Evolutionary conservation across 1,140 invertebrate species (phyloP).

Genomic region (Fopius arisanus): DNA sequence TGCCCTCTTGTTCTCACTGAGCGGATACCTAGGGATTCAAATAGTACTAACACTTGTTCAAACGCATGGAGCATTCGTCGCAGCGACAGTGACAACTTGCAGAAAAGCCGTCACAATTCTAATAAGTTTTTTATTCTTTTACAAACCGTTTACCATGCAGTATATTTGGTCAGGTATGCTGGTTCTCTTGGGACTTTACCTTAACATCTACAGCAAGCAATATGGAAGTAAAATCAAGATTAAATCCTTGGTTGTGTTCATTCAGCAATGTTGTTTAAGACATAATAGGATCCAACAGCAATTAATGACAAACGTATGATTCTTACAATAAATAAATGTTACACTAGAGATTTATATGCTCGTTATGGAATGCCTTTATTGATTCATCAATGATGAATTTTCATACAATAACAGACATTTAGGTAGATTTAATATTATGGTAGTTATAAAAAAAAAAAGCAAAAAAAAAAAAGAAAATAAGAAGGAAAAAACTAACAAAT

Average conservation of each 20-base stretch:
- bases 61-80: conserved; percentile 86
- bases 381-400: conserved; percentile 1
- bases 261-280: conserved; percentile 41
- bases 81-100: conserved; percentile 88
- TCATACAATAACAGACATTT: conserved; percentile 24
- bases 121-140: conserved; percentile 92
- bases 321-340: not conserved
- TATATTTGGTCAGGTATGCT: conserved; percentile 90
- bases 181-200: conserved; percentile 88
- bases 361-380: conserved; percentile 23
- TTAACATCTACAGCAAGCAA: conserved; percentile 87
- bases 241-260: conserved; percentile 30
- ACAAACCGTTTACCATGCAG: conserved; percentile 92
- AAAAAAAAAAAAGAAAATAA: conserved; percentile 9
- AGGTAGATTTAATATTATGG: conserved; percentile 12
- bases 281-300: conserved; percentile 49
- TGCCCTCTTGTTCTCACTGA: conserved; percentile 84
- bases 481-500: not conserved
- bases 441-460: conserved; percentile 20
- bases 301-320: conserved; percentile 48
- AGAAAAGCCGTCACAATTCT: conserved; percentile 92
- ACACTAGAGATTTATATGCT: not conserved
- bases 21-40: conserved; percentile 92
- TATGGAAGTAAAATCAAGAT: conserved; percentile 32
- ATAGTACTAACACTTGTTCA: conserved; percentile 89